Evolutionary conservation across 2,888 invertebrate species (phyloP), one percentile per base, ranked within the genome.

Genomic region (Kryphioiulus occultus): DNA sequence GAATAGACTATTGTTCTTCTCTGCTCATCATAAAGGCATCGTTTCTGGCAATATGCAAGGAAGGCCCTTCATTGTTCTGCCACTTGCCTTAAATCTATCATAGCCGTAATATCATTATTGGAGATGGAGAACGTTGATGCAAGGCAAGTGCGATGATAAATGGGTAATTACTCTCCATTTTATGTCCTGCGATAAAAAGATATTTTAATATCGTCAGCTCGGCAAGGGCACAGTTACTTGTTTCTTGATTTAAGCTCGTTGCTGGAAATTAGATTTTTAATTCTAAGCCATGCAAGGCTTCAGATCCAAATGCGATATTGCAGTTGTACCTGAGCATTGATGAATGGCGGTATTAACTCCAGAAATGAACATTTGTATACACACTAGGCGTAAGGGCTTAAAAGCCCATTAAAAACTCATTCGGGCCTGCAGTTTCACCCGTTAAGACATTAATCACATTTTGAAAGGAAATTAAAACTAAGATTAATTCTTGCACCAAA

Each of bases 251-350:
- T 53, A 53, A 53, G 53, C 53, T 53, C 19, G 53, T 53, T 53
- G 53, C 53, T 53, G 53, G 53, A 53, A 53, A 53, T 53, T 53
- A 53, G 53, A 53, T 53, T 53, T 53, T 53, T 53, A 53, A 53
- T 53, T 53, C 19, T 53, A 19, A 53, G 53, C 5, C 1, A 19
- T 53, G 17, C 17, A 53, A 53, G 4, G 19, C n/a, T 53, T 53
- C 47, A 10, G 4, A 1, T 53, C 19, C 4, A 19, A 53, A 19
- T 19, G 19, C 0, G 0, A 17, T 1, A 53, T 53, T 19, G n/a
- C 19, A 19, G n/a, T 53, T 53, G 19, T 53, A 53, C 53, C 53
- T 53, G 53, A n/a, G 53, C 17, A 19, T 53, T 53, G 53, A 53
- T 53, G 17, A 53, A 53, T 53, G 53, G 53, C 53, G n/a, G n/a